These are phyloP conservation scores for Stenodera caucasica DNA, from an alignment of 2,888 invertebrate species.

Conservation along the genomic window DNA sequence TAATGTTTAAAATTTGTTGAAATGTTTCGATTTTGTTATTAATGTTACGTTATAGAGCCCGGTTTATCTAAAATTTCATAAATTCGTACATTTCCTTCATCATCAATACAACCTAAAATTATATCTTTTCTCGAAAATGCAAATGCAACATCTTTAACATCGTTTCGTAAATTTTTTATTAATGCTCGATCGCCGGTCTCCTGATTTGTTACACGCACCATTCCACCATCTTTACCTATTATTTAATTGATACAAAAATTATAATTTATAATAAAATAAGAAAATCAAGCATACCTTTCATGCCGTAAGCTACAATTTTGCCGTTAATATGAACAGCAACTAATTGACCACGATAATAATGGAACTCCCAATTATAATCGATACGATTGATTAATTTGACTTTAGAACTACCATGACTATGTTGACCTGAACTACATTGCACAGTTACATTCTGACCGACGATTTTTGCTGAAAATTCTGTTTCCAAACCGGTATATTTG, in stretches of 20 bases:
- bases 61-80: constrained; percentile 71
- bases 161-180: constrained; percentile 84
- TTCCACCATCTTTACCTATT: constrained; percentile 61
- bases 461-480: constrained; percentile 50
- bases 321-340: constrained; percentile 86
- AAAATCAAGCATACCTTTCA: constrained; percentile 69
- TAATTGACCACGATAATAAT: constrained; percentile 83
- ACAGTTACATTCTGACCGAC: constrained; percentile 65
- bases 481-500: constrained; percentile 49
- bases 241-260: constrained; percentile 13
- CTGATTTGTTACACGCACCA: constrained; percentile 82
- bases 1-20: constrained; percentile 30
- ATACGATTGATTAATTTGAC: constrained; percentile 84
- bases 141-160: constrained; percentile 90
- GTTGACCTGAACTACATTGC: constrained; percentile 70
- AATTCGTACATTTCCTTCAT: constrained; percentile 79
- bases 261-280: background rate
- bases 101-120: constrained; percentile 86
- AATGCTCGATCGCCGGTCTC: constrained; percentile 75
- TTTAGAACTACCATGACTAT: constrained; percentile 83
- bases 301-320: constrained; percentile 85
- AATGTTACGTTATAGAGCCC: constrained; percentile 60
- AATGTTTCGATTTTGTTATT: constrained; percentile 3
- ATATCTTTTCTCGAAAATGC: constrained; percentile 78
- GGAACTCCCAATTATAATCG: constrained; percentile 91